Conservation (phyloP, 1,140 invertebrate species). For the Macrobrachium nipponense region DNA sequence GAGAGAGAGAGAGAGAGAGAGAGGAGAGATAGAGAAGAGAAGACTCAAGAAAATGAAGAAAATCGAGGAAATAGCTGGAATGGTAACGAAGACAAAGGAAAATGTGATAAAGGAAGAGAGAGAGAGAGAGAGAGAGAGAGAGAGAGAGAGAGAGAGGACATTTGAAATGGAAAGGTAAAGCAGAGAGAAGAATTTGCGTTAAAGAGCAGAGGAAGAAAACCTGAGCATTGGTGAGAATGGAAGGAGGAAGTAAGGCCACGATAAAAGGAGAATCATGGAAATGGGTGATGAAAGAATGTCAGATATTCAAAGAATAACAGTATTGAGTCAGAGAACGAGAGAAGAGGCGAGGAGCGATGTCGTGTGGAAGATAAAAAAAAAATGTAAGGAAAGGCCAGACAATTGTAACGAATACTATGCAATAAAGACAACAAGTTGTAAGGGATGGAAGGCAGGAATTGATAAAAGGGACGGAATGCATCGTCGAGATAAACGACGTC, state of each 20-base stretch:
- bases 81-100: neutral
- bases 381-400: too few relatives aligned
- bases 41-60: neutral
- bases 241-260: neutral
- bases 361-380: too few relatives aligned
- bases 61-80: neutral
- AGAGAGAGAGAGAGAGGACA: neutral
- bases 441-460: too few relatives aligned
- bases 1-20: slow-evolving; percentile 4
- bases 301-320: neutral
- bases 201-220: too few relatives aligned
- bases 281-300: neutral
- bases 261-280: neutral
- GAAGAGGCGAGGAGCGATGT: neutral
- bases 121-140: neutral
- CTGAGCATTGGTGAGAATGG: neutral
- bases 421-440: too few relatives aligned
- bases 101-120: neutral
- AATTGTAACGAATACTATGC: too few relatives aligned
- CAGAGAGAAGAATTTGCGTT: too few relatives aligned
- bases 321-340: neutral
- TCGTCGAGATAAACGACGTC: too few relatives aligned
- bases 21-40: neutral
- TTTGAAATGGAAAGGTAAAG: too few relatives aligned
- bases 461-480: too few relatives aligned